Percentiles rank a stretch among this genome's conserved stretches.
These are phyloP conservation scores for Ptiloglossa arizonensis DNA, from an alignment of 1,140 invertebrate genomes.

Conservation along the genomic window DNA sequence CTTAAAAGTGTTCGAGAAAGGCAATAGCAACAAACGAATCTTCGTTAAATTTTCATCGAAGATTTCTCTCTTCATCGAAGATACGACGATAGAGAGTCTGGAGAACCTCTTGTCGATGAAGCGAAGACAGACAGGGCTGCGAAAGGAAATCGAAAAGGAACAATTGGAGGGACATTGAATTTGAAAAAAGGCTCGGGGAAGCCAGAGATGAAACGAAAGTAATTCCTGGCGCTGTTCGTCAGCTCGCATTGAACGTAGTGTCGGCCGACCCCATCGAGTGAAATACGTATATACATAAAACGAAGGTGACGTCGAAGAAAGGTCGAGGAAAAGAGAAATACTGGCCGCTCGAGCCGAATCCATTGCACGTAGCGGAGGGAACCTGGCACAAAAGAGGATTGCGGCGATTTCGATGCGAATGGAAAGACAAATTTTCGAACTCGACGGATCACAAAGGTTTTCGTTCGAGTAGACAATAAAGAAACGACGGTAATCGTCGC, in stretches of 20 bases:
- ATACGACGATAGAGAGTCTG: not conserved
- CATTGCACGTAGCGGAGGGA: conserved; percentile 39
- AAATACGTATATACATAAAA: conserved; percentile 51
- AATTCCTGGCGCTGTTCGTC: conserved; percentile 56
- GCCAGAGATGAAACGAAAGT: conserved; percentile 60
- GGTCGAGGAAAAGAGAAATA: conserved; percentile 49
- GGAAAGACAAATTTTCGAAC: conserved; percentile 28
- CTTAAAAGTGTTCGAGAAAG: not conserved
- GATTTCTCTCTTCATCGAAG: too few species aligned
- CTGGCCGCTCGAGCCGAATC: conserved; percentile 20
- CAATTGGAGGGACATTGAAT: conserved; percentile 17
- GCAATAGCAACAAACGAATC: not conserved
- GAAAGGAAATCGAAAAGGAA: not conserved
- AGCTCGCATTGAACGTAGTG: conserved; percentile 53
- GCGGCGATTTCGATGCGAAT: conserved; percentile 13
- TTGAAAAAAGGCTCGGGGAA: not conserved
- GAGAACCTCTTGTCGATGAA: not conserved
- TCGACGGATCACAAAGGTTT: not conserved
- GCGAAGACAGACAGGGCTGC: not conserved
- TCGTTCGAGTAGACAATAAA: not conserved
- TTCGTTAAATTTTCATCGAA: not conserved
- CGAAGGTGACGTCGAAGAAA: conserved; percentile 28
- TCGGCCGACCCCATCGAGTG: conserved; percentile 37
- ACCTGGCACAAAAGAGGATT: conserved; percentile 45
- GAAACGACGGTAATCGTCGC: not conserved